phyloP scores from a whole-genome alignment of 2,888 invertebrate genomes.

The Epinotia nisella region DNA sequence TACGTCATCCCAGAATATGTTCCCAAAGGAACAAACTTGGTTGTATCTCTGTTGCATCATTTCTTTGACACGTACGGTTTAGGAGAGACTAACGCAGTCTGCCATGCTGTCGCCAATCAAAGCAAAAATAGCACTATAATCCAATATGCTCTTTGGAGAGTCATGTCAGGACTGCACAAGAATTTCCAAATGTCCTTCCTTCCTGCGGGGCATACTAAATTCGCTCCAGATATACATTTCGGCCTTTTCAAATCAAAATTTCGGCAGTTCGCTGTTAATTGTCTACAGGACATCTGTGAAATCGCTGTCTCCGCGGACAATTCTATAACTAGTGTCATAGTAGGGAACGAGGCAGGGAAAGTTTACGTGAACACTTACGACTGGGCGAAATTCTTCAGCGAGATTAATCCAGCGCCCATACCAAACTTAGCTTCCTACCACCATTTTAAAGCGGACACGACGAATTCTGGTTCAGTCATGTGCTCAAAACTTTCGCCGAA shows the following conservation, averaged over 20 bases:
- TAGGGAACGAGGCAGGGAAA: background rate
- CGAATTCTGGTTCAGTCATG: background rate
- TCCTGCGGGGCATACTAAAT: background rate
- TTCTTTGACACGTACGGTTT: background rate
- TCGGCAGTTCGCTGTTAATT: background rate
- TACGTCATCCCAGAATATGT: constrained; percentile 4
- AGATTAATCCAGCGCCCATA: background rate
- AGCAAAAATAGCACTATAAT: background rate
- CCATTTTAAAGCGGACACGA: background rate
- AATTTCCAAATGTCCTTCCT: constrained; percentile 8
- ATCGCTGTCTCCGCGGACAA: background rate
- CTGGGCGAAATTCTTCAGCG: background rate
- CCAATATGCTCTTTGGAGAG: constrained; percentile 10
- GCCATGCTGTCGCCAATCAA: background rate
- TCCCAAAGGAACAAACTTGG: background rate
- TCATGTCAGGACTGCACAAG: background rate
- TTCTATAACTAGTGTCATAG: background rate
- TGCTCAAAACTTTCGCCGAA: background rate
- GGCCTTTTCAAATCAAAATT: constrained; percentile 6
- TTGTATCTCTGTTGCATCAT: constrained; percentile 10
- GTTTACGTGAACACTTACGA: constrained; percentile 1
- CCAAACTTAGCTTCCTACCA: background rate
- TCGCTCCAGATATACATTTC: constrained; percentile 15
- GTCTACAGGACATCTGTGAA: background rate
- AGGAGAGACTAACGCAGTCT: constrained; percentile 6